Conservation (phyloP, 2,113 vertebrate genomes). For the Toxotes jaculatrix region DNA sequence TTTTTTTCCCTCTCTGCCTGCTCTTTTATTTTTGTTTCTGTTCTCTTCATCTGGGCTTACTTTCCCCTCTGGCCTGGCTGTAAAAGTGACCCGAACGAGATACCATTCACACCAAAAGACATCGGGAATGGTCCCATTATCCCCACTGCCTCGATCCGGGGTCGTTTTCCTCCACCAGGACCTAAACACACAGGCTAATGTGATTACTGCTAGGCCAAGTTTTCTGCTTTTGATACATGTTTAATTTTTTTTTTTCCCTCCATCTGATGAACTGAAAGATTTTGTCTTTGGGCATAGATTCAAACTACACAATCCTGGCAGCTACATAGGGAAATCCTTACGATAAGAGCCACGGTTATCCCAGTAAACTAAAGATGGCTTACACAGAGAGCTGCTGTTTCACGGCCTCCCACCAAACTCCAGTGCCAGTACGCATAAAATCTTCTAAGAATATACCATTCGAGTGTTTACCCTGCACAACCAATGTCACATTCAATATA, state of each 20-base stretch:
- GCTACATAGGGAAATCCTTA: slow-evolving; percentile 49
- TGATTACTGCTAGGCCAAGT: slow-evolving; percentile 28
- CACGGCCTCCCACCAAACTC: neutral
- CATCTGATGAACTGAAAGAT: slow-evolving; percentile 34
- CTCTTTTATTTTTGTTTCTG: slow-evolving; percentile 69
- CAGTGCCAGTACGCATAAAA: neutral
- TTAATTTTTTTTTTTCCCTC: neutral
- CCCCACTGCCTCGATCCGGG: neutral
- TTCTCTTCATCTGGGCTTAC: slow-evolving; percentile 71
- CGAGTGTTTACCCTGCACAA: neutral
- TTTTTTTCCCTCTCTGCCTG: slow-evolving; percentile 22
- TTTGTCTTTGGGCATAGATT: slow-evolving; percentile 43
- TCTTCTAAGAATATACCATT: neutral
- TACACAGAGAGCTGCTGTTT: slow-evolving; percentile 36
- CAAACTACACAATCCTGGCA: slow-evolving; percentile 48
- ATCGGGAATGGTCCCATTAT: slow-evolving; percentile 41
- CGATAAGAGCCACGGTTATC: slow-evolving; percentile 37
- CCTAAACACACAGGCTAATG: slow-evolving; percentile 37
- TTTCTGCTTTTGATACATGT: slow-evolving; percentile 34
- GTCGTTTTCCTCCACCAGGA: slow-evolving; percentile 29
- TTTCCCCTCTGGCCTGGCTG: slow-evolving; percentile 64
- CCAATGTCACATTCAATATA: neutral
- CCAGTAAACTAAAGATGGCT: slow-evolving; percentile 34
- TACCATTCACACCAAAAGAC: slow-evolving; percentile 44
- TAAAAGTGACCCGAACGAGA: slow-evolving; percentile 64